Conservation (phyloP, 1,140 invertebrate genomes). For the Drosophila chauvacae region DNA sequence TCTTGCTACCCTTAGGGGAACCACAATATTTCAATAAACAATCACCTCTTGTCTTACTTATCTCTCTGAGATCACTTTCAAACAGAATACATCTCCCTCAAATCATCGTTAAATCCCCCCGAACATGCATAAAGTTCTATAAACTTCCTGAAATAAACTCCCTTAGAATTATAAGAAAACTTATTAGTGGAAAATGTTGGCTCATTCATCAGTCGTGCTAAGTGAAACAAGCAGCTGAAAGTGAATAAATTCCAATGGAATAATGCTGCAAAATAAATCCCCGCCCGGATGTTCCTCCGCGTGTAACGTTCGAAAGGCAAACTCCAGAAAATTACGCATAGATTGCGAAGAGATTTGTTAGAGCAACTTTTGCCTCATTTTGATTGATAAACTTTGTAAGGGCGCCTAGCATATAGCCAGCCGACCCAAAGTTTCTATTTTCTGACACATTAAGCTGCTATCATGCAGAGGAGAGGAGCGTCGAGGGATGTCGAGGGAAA, state of each 20-base stretch:
- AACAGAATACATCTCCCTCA: not conserved
- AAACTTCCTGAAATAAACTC: constrained; percentile 1
- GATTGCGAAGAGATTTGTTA: constrained; percentile 50
- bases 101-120: constrained; percentile 1
- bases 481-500: not conserved
- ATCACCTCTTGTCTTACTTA: not conserved
- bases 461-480: not conserved
- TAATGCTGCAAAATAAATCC: constrained; percentile 5
- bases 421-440: constrained; percentile 51
- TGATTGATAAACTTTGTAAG: constrained; percentile 58
- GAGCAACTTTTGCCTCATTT: constrained; percentile 39
- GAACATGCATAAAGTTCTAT: not conserved
- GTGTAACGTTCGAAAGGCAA: constrained; percentile 8
- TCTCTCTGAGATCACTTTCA: not conserved
- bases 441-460: constrained; percentile 62
- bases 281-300: constrained; percentile 6
- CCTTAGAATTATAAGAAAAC: constrained; percentile 5
- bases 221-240: constrained; percentile 9
- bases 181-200: constrained; percentile 21
- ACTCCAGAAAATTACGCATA: constrained; percentile 40
- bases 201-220: constrained; percentile 8
- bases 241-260: constrained; percentile 20
- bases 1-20: not conserved
- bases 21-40: not conserved
- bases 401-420: constrained; percentile 9